Evolutionary conservation across 2,113 vertebrate genomes (phyloP).

Genomic region (Chitala chitala): DNA sequence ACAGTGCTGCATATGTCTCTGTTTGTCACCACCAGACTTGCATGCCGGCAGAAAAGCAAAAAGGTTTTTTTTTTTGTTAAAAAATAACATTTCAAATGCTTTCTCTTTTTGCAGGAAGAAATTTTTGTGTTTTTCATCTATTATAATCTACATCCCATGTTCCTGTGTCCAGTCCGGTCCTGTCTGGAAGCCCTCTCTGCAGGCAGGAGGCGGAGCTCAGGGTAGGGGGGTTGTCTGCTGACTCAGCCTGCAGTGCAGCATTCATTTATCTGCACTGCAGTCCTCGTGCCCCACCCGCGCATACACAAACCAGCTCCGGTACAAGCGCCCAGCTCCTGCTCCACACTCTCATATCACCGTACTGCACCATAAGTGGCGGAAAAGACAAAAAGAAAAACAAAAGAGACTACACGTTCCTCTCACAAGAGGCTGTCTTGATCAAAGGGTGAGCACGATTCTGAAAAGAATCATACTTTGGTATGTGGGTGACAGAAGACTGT

Average conservation of each 20-base stretch:
- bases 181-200: slow-evolving; percentile 27
- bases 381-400: slow-evolving; percentile 28
- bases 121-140: background rate
- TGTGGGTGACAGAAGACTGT: background rate
- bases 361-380: slow-evolving; percentile 27
- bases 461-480: background rate
- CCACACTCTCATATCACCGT: slow-evolving; percentile 34
- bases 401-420: slow-evolving; percentile 29
- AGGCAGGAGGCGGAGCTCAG: slow-evolving; percentile 52
- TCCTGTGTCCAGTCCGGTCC: slow-evolving; percentile 23
- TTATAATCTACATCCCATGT: background rate
- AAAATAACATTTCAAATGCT: too few relatives aligned
- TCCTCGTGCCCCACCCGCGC: slow-evolving; percentile 41
- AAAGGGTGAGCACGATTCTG: slow-evolving; percentile 15
- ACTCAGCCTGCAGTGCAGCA: slow-evolving; percentile 69
- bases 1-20: too few relatives aligned
- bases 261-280: slow-evolving; percentile 76
- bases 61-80: too few relatives aligned
- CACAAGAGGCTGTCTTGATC: slow-evolving; percentile 13
- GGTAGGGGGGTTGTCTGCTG: slow-evolving; percentile 67
- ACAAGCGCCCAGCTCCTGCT: background rate
- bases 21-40: too few relatives aligned
- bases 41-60: too few relatives aligned
- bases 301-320: background rate
- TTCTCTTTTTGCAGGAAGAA: too few relatives aligned